A percentile compares a stretch with the other conserved stretches of the same genome.
phyloP scores from a whole-genome alignment of 64 coral and sea anemone species.

The Hydrozoanthus tunicans region DNA sequence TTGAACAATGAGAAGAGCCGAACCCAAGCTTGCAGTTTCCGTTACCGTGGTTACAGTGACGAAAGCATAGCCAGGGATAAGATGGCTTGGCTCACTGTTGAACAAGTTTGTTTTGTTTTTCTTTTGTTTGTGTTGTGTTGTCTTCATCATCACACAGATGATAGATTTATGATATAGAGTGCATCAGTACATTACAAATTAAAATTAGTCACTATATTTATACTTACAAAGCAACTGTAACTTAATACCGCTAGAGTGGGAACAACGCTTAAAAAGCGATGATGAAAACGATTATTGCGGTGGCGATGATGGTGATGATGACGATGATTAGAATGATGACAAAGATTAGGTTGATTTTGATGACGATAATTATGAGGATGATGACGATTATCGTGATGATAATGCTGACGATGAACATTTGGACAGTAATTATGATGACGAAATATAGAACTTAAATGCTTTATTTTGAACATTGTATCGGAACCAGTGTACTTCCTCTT shows the following conservation, averaged over 20 bases:
- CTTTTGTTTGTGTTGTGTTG: background rate
- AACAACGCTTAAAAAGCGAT: no score
- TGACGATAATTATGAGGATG: background rate
- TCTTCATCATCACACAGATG: background rate
- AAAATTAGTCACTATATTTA: no score
- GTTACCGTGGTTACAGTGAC: background rate
- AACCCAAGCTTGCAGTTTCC: background rate
- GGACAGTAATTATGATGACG: background rate
- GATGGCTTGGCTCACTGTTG: background rate
- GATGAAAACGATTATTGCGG: no score
- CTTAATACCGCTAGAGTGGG: no score
- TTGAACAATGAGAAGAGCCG: background rate
- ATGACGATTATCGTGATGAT: background rate
- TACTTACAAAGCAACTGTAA: no score
- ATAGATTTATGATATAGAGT: background rate
- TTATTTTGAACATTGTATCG: no score
- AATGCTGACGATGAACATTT: background rate
- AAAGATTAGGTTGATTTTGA: background rate
- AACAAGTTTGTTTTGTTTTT: background rate
- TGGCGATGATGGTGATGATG: no score
- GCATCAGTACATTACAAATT: no score
- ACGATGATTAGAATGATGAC: background rate
- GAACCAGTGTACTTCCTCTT: no score
- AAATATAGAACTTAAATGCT: no score
- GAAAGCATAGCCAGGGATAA: background rate